A percentile compares a stretch with the other conserved stretches of the same genome.
These are phyloP conservation scores for Temnothorax unifasciatus DNA, from an alignment of 2,888 invertebrate genomes.

Conservation along the genomic window DNA sequence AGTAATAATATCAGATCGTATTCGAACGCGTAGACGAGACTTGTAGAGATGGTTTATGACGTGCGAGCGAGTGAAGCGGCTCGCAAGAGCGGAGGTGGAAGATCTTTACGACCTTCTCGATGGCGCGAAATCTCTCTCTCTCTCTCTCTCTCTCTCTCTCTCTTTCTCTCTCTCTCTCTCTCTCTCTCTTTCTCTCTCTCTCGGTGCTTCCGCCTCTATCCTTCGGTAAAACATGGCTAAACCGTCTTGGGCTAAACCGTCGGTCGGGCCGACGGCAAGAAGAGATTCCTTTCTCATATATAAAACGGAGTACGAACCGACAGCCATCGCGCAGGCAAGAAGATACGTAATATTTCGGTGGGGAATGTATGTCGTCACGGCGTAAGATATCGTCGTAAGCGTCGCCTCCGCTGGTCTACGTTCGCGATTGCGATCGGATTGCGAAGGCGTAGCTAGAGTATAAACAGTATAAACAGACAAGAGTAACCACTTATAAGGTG, in stretches of 20 bases:
- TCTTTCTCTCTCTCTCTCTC: conserved; percentile 1
- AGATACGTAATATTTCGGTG: conserved; percentile 58
- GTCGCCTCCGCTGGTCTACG: background rate
- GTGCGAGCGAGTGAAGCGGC: conserved; percentile 71
- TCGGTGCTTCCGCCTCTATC: conserved; percentile 56
- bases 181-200: conserved; percentile 44
- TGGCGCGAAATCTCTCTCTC: conserved; percentile 63
- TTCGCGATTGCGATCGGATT: conserved; percentile 27
- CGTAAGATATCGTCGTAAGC: conserved; percentile 37
- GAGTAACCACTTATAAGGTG: background rate
- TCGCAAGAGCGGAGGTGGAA: conserved; percentile 59
- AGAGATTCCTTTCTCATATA: conserved; percentile 60
- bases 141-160: conserved; percentile 10
- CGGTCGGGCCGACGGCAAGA: background rate
- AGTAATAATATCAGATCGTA: conserved; percentile 77
- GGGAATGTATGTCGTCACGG: conserved; percentile 19
- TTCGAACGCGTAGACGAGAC: conserved; percentile 61
- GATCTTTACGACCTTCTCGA: conserved; percentile 78
- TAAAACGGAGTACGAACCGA: conserved; percentile 18
- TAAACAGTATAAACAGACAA: too few relatives aligned
- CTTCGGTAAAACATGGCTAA: conserved; percentile 51
- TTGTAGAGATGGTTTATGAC: conserved; percentile 77
- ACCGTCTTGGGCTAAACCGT: conserved; percentile 52
- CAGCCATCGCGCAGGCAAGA: conserved; percentile 38
- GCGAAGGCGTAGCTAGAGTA: background rate